phyloP scores from a whole-genome alignment of 1,140 invertebrate genomes.

The Megathymus violae region DNA sequence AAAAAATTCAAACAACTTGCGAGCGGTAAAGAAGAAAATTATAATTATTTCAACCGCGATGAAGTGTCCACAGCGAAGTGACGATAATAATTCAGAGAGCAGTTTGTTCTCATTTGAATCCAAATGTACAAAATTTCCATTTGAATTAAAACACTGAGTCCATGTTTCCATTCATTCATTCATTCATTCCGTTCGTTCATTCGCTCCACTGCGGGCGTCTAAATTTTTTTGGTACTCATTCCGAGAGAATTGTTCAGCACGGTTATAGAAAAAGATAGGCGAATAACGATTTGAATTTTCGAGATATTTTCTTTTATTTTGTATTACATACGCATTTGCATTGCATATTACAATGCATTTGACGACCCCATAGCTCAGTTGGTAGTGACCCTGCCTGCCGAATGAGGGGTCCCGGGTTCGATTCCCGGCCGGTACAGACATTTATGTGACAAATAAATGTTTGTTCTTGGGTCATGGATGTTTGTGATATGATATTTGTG shows the following conservation, averaged over 20 bases:
- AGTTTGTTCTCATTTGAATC: slow-evolving; percentile 51
- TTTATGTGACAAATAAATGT: no score
- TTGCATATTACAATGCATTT: no score
- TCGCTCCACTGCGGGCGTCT: slow-evolving; percentile 12
- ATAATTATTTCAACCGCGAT: slow-evolving; percentile 26
- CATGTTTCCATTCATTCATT: slow-evolving; percentile 37
- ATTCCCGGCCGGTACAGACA: no score
- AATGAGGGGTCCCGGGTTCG: no score
- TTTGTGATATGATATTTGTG: no score
- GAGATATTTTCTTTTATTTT: no score
- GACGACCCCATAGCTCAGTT: no score
- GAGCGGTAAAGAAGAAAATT: slow-evolving; percentile 23
- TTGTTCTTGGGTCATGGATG: no score
- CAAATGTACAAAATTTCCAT: slow-evolving; percentile 55
- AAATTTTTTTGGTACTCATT: slow-evolving; percentile 17
- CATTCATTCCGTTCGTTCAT: slow-evolving; percentile 39
- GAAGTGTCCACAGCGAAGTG: slow-evolving; percentile 30
- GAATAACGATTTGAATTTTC: neutral
- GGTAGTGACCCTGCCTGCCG: no score
- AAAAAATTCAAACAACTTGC: slow-evolving; percentile 18
- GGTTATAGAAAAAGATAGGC: neutral
- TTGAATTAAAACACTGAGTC: slow-evolving; percentile 49
- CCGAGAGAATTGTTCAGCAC: neutral
- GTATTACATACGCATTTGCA: no score
- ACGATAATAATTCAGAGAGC: slow-evolving; percentile 43